phyloP scores from a whole-genome alignment of 2,888 invertebrate species.

The Sinodicranocentrus sp. region DNA sequence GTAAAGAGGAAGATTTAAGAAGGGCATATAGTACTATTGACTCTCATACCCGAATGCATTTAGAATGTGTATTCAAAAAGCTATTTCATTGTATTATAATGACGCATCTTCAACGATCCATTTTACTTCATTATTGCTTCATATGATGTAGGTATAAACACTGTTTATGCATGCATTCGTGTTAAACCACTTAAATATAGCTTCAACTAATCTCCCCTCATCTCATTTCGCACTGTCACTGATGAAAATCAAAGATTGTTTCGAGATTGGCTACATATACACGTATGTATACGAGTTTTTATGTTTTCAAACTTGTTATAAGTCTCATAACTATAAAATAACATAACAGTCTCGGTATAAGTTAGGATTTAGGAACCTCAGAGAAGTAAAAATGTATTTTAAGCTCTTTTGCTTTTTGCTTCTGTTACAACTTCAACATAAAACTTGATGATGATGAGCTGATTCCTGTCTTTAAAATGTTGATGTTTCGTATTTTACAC shows the following conservation, averaged over 20 bases:
- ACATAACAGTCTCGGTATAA: too few relatives aligned
- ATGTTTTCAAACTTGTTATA: neutral
- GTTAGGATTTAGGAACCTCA: too few relatives aligned
- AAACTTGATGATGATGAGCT: slow-evolving; percentile 28
- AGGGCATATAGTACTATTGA: too few relatives aligned
- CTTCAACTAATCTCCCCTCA: too few relatives aligned
- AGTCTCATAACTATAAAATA: too few relatives aligned
- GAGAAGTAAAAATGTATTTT: too few relatives aligned
- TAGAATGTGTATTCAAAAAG: neutral
- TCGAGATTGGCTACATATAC: neutral
- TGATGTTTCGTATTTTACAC: slow-evolving; percentile 39
- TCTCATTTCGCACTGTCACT: slow-evolving; percentile 11
- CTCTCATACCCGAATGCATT: neutral
- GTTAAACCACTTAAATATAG: neutral
- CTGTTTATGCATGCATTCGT: neutral
- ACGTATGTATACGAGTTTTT: neutral
- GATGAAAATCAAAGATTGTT: slow-evolving; percentile 19
- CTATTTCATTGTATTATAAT: slow-evolving; percentile 5
- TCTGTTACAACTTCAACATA: too few relatives aligned
- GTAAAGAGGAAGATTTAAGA: too few relatives aligned
- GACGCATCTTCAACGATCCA: slow-evolving; percentile 17
- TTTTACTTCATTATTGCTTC: neutral
- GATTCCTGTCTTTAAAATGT: slow-evolving; percentile 59
- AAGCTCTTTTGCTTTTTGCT: neutral
- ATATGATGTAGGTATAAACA: neutral